phyloP scores from a whole-genome alignment of 2,797 vertebrate genomes.

The Kryptopterus vitreolus region DNA sequence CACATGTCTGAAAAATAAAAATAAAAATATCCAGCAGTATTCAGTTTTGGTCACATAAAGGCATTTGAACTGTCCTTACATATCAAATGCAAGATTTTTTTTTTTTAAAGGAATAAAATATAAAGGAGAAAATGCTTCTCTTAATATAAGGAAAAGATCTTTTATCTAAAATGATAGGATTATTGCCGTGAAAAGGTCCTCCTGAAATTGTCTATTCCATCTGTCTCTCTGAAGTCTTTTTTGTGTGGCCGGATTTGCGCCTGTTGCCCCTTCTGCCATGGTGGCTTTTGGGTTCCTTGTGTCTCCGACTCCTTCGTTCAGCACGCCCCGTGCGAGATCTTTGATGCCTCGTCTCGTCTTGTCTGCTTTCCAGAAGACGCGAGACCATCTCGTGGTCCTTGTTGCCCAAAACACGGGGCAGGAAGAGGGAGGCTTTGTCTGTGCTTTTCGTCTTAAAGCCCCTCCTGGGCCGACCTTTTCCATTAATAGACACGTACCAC shows the following conservation, averaged over 20 bases:
- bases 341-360: constrained; percentile 59
- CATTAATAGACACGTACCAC: constrained; percentile 95
- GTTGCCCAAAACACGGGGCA: constrained; percentile 90
- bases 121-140: constrained; percentile 31
- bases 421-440: constrained; percentile 94
- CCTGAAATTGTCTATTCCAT: constrained; percentile 26
- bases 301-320: constrained; percentile 69
- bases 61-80: constrained; percentile 40
- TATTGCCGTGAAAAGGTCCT: constrained; percentile 17
- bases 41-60: constrained; percentile 57
- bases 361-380: constrained; percentile 72
- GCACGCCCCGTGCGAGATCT: constrained; percentile 51
- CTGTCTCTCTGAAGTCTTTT: constrained; percentile 4
- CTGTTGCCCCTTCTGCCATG: constrained; percentile 42
- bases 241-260: constrained; percentile 33
- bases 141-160: constrained; percentile 30
- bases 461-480: constrained; percentile 92
- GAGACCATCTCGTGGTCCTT: constrained; percentile 91
- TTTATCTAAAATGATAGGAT: constrained; percentile 30
- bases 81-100: constrained; percentile 29
- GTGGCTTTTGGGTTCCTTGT: constrained; percentile 57
- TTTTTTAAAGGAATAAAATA: constrained; percentile 21
- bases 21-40: constrained; percentile 58
- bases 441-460: constrained; percentile 93
- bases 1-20: constrained; percentile 42